These are phyloP conservation scores for Pocota personata DNA, from an alignment of 2,888 invertebrate species.

Conservation along the genomic window DNA sequence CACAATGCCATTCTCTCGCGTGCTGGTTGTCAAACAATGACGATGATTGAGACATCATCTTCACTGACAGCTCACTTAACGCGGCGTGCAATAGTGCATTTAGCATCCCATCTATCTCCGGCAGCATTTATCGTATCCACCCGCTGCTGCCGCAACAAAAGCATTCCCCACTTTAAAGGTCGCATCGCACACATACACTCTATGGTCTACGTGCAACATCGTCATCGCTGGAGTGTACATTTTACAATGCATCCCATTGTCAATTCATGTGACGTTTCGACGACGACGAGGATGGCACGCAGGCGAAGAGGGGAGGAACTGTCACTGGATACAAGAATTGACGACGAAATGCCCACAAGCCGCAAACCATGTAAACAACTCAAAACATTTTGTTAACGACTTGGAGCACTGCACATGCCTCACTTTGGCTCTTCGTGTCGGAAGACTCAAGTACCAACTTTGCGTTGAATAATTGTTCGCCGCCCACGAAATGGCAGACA, in stretches of 20 bases:
- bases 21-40: slow-evolving; percentile 72
- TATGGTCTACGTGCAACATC: slow-evolving; percentile 39
- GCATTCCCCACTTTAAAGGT: slow-evolving; percentile 58
- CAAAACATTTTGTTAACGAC: slow-evolving; percentile 74
- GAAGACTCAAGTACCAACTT: slow-evolving; percentile 55
- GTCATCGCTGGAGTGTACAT: slow-evolving; percentile 57
- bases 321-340: slow-evolving; percentile 57
- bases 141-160: slow-evolving; percentile 13
- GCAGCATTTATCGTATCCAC: slow-evolving; percentile 35
- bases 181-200: slow-evolving; percentile 18
- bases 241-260: slow-evolving; percentile 65
- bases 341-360: slow-evolving; percentile 71
- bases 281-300: not conserved
- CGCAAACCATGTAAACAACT: slow-evolving; percentile 72
- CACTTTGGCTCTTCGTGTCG: not conserved
- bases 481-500: slow-evolving; percentile 66
- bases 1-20: slow-evolving; percentile 62
- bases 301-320: not conserved
- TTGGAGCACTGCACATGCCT: slow-evolving; percentile 38
- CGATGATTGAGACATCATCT: slow-evolving; percentile 71
- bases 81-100: slow-evolving; percentile 55
- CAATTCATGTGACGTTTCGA: slow-evolving; percentile 64
- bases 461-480: slow-evolving; percentile 63
- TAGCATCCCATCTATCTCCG: slow-evolving; percentile 42
- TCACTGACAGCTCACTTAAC: slow-evolving; percentile 70